Evolutionary conservation across 2,888 invertebrate species (phyloP).

Genomic region (Aelia acuminata): DNA sequence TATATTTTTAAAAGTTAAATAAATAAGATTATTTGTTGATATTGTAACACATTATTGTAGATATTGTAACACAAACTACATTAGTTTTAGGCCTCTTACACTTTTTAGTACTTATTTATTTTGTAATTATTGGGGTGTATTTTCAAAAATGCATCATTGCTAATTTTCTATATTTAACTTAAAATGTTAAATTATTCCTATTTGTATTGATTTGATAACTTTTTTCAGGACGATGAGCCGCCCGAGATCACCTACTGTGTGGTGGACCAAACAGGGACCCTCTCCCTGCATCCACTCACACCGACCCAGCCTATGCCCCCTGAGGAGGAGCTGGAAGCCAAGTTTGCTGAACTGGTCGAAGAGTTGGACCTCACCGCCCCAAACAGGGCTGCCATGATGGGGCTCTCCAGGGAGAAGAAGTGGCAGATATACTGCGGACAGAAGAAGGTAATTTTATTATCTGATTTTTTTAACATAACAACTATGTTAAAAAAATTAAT

Average conservation of each 20-base stretch:
- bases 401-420: conserved; percentile 93
- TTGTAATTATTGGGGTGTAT: too few species aligned
- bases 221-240: conserved; percentile 87
- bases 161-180: too few species aligned
- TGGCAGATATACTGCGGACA: conserved; percentile 98
- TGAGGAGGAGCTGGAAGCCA: conserved; percentile 91
- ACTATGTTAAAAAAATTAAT: neutral
- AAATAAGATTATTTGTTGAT: too few species aligned
- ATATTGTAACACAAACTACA: too few species aligned
- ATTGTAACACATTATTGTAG: too few species aligned
- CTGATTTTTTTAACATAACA: neutral
- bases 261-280: conserved; percentile 88
- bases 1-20: too few species aligned
- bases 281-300: conserved; percentile 89
- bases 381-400: conserved; percentile 94
- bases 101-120: too few species aligned
- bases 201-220: neutral
- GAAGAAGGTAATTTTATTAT: conserved; percentile 70
- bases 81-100: too few species aligned
- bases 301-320: conserved; percentile 95
- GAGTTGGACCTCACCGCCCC: conserved; percentile 94
- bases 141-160: too few species aligned
- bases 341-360: conserved; percentile 95
- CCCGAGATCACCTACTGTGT: conserved; percentile 96
- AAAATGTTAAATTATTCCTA: neutral